Evolutionary conservation across 1,140 invertebrate genomes (phyloP).

Genomic region (Theocolax elegans): DNA sequence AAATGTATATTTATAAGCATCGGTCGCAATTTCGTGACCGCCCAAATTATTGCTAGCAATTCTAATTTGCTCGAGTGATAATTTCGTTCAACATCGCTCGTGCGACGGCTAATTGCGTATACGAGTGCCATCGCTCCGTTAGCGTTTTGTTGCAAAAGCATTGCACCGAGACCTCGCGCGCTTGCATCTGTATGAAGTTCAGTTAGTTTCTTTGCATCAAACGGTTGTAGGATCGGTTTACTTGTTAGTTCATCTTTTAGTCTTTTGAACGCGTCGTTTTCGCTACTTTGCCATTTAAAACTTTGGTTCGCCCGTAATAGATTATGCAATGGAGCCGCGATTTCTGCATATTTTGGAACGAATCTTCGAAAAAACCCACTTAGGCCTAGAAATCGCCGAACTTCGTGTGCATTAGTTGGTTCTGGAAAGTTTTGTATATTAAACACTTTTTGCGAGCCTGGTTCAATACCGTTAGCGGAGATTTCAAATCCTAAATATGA

Average conservation of each 20-base stretch:
- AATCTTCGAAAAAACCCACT: conserved; percentile 61
- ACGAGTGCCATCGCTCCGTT: conserved; percentile 32
- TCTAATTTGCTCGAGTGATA: conserved; percentile 50
- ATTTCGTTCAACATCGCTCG: conserved; percentile 32
- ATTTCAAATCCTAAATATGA: not conserved
- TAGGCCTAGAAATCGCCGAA: conserved; percentile 65
- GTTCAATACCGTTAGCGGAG: conserved; percentile 47
- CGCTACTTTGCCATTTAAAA: conserved; percentile 8
- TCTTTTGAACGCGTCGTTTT: conserved; percentile 18
- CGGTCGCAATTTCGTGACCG: conserved; percentile 31
- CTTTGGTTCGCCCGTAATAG: conserved; percentile 10
- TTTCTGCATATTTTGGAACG: conserved; percentile 52
- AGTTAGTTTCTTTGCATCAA: conserved; percentile 13
- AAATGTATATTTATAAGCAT: conserved; percentile 43
- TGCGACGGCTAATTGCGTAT: conserved; percentile 40
- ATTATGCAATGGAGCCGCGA: conserved; percentile 46
- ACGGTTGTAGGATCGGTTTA: not conserved
- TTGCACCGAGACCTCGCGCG: conserved; percentile 31
- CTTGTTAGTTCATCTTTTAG: no score
- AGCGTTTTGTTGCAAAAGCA: conserved; percentile 38
- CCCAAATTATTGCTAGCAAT: conserved; percentile 43
- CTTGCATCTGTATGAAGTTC: conserved; percentile 50
- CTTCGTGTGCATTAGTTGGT: conserved; percentile 54
- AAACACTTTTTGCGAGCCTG: conserved; percentile 56
- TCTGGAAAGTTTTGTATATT: conserved; percentile 54